phyloP scores from a whole-genome alignment of 2,888 invertebrate genomes.

The Drosophila affinis region DNA sequence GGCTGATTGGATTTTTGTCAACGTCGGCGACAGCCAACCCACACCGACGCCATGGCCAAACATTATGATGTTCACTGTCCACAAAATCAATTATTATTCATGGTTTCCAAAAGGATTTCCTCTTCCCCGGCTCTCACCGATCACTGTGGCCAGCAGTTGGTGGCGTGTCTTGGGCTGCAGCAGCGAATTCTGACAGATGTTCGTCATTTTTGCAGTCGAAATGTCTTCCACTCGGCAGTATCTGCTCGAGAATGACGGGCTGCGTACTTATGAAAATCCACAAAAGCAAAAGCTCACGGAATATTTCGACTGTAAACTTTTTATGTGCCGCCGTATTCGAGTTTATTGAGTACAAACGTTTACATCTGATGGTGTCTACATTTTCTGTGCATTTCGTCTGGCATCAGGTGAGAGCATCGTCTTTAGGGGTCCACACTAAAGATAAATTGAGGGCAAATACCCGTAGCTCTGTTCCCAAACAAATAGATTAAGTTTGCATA shows the following conservation, averaged over 20 bases:
- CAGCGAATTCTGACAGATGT: constrained; percentile 40
- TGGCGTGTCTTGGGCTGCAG: constrained; percentile 52
- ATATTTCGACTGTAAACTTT: constrained; percentile 14
- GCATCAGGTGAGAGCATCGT: not conserved
- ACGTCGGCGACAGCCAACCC: constrained; percentile 82
- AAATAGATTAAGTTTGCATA: not conserved
- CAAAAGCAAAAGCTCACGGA: constrained; percentile 9
- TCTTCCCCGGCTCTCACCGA: constrained; percentile 47
- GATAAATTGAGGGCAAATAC: not conserved
- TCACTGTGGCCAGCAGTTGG: constrained; percentile 70
- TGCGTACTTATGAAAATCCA: not conserved
- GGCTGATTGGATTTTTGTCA: constrained; percentile 69
- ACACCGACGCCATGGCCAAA: constrained; percentile 81
- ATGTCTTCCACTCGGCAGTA: not conserved
- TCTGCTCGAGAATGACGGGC: not conserved
- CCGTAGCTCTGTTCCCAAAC: not conserved
- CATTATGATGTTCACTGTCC: constrained; percentile 79
- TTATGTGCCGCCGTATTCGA: constrained; percentile 13
- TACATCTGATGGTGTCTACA: not conserved
- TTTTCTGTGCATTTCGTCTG: no score
- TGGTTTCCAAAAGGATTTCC: not conserved
- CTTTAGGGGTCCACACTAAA: not conserved
- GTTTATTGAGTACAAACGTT: not conserved
- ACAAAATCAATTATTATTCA: rapidly evolving
- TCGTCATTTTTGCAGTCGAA: constrained; percentile 30